Conservation (phyloP, 2,888 invertebrate species). For the Dusona sp. region DNA sequence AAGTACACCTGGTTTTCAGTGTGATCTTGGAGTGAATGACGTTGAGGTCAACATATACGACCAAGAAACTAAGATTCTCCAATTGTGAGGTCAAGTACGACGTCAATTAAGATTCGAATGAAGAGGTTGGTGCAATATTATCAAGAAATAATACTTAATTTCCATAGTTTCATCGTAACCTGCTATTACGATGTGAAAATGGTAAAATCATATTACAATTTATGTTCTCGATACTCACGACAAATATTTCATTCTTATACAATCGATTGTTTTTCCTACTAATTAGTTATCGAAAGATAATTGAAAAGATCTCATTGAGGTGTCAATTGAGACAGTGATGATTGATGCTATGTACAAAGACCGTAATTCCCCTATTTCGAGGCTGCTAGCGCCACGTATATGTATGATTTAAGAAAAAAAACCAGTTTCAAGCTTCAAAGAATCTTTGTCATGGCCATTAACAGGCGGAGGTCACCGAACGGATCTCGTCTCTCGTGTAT, state of each 20-base stretch:
- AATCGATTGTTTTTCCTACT: neutral
- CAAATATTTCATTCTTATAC: neutral
- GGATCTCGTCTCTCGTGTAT: conserved; percentile 31
- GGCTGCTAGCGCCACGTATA: conserved; percentile 12
- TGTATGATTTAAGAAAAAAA: conserved; percentile 5
- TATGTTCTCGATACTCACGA: neutral
- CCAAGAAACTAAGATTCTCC: neutral
- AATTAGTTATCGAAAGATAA: neutral
- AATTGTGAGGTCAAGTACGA: neutral
- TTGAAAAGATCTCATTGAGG: neutral
- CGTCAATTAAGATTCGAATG: neutral
- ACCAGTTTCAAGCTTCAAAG: conserved; percentile 39
- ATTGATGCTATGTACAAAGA: neutral
- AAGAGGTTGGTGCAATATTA: neutral
- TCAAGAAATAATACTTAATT: neutral
- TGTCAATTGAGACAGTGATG: neutral
- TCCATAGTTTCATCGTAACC: neutral
- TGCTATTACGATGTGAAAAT: neutral
- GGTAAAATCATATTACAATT: neutral
- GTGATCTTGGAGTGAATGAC: neutral
- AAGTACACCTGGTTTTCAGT: too few relatives aligned
- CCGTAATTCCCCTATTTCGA: neutral
- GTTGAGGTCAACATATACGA: neutral
- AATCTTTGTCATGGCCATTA: conserved; percentile 46
- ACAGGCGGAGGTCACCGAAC: conserved; percentile 53